Evolutionary conservation across 2,113 vertebrate genomes (phyloP).

Genomic region (Okapia johnstoni): DNA sequence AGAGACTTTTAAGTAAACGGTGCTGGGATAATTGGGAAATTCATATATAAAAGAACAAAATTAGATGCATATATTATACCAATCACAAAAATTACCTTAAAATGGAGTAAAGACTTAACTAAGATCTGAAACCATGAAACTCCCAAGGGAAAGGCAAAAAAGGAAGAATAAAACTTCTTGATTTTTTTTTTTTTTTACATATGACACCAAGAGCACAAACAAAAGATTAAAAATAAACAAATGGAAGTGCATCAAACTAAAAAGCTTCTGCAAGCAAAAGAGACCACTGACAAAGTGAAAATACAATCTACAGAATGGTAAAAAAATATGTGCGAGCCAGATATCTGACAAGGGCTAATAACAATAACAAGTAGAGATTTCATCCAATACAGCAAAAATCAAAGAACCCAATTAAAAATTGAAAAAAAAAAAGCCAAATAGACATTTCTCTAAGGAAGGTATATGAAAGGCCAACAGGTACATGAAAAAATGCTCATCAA

Average conservation of each 20-base stretch:
- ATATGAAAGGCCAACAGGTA: background rate
- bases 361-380: background rate
- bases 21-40: background rate
- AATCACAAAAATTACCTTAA: background rate
- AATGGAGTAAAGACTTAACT: background rate
- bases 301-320: background rate
- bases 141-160: background rate
- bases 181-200: background rate
- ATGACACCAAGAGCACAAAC: background rate
- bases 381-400: background rate
- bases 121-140: background rate
- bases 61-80: background rate
- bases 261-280: background rate
- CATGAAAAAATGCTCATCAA: background rate
- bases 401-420: background rate
- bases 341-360: background rate
- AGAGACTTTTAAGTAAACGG: background rate
- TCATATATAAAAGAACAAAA: background rate
- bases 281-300: background rate
- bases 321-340: background rate
- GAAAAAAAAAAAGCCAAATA: background rate
- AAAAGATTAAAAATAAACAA: background rate
- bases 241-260: background rate
- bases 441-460: background rate
- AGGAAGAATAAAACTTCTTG: background rate